Evolutionary conservation across 1,140 invertebrate genomes (phyloP).

Genomic region (Tenebrio molitor): DNA sequence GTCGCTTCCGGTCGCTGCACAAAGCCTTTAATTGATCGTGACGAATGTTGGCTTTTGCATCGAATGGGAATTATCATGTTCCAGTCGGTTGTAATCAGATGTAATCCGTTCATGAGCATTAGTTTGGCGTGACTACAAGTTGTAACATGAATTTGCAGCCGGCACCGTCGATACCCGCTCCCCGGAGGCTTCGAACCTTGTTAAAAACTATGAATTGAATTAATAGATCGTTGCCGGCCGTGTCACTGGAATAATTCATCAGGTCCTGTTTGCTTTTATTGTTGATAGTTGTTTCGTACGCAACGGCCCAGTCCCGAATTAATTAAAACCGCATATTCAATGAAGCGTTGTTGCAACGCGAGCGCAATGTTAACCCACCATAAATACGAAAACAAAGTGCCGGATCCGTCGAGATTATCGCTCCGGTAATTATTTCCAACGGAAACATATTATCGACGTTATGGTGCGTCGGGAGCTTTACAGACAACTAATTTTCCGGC

Average conservation of each 20-base stretch:
- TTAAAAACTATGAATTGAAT: constrained; percentile 5
- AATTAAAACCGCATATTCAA: constrained; percentile 1
- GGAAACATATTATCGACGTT: constrained; percentile 20
- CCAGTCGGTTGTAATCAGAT: constrained; percentile 38
- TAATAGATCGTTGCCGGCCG: background rate
- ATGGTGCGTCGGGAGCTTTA: constrained; percentile 8
- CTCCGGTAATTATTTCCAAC: constrained; percentile 7
- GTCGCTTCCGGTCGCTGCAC: background rate
- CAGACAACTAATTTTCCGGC: constrained; percentile 20
- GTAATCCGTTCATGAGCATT: constrained; percentile 45
- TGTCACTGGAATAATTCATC: background rate
- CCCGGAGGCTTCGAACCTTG: constrained; percentile 1
- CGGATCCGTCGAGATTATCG: background rate
- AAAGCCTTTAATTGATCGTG: constrained; percentile 37
- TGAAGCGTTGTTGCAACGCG: background rate
- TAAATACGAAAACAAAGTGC: background rate
- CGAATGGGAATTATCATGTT: constrained; percentile 44
- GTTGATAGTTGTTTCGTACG: background rate
- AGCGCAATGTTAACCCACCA: background rate
- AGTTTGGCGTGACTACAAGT: constrained; percentile 45
- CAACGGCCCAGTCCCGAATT: background rate
- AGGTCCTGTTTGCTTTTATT: background rate
- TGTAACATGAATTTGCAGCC: constrained; percentile 39
- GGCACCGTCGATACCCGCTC: background rate
- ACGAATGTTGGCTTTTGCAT: constrained; percentile 34